phyloP scores from a whole-genome alignment of 2,113 vertebrate species.

The Catharus fuscescens region DNA sequence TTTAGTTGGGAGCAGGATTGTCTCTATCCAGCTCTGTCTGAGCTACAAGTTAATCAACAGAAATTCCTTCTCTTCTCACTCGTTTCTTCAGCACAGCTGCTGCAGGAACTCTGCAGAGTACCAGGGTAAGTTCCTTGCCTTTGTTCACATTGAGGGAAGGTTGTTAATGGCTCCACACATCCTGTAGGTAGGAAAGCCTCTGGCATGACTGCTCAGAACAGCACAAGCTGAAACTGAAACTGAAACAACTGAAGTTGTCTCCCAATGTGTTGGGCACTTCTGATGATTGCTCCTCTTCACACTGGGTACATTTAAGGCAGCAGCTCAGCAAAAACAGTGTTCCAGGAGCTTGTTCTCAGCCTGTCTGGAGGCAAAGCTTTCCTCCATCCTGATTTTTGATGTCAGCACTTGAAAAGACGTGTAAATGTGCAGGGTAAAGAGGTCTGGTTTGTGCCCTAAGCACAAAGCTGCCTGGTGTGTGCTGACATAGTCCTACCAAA shows the following conservation, averaged over 20 bases:
- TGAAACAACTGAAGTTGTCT: neutral
- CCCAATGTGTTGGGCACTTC: accelerated
- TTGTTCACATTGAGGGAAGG: neutral
- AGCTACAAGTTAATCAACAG: neutral
- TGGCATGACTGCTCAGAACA: neutral
- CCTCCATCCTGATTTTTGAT: neutral
- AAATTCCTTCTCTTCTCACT: neutral
- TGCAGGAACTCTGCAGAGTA: neutral
- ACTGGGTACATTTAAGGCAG: neutral
- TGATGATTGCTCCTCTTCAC: neutral
- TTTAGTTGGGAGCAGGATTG: neutral
- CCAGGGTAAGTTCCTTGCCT: neutral
- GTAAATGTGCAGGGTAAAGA: neutral
- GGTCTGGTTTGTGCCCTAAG: neutral
- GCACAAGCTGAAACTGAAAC: neutral
- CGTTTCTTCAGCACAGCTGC: neutral
- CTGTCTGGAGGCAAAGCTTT: neutral
- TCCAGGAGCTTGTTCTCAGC: neutral
- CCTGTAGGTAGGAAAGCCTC: neutral
- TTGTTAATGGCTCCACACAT: neutral
- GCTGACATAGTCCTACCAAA: neutral
- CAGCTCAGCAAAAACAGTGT: neutral
- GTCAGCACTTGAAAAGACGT: neutral
- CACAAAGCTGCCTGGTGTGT: neutral
- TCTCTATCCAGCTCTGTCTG: neutral